Base-by-base conservation (phyloP, 2,888 invertebrate species). In the Dicranocentrus wangi region DNA sequence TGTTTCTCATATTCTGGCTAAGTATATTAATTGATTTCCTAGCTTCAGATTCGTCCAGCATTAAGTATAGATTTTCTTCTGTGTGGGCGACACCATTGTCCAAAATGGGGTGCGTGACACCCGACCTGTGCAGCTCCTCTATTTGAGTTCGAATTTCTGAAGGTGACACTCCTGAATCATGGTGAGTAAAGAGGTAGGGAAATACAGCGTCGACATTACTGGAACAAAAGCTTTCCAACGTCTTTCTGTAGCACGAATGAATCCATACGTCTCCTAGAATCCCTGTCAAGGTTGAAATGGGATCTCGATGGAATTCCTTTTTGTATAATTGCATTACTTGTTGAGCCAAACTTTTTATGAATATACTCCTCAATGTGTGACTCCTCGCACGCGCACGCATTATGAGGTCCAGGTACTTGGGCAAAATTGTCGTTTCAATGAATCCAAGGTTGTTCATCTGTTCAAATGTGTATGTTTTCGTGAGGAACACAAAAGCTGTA, bases 1-100 rank as follows among this genome's bases (percentile, higher is more conserved):
- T 27, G n/a, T 81, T 76, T 42, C 76, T 47, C 15, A 15, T 3
- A 63, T 21, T 21, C 3, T 2, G 15, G 17, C 23, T 27, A 13
- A n/a, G n/a, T n/a, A 15, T 27, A 5, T 25, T 27, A 19, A 8
- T 19, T 39, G 32, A n/a, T 25, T 51, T 28, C 21, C 5, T 0
- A 19, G 15, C 10, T 3, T 70, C 61, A 1, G 15, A 8, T 25
- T 53, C 43, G 10, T 23, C 43, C 19, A 60, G 65, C 1, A 81
- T 60, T 28, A 83, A 23, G 17, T 83, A 83, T 23, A 72, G 53
- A 21, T 69, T 23, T 47, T 83, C 83, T 55, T 83, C 83, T n/a
- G 60, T 61, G 23, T 83, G 83, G 1, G 75, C 58, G 1, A 70
- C 76, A 15, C 79, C 82, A 17, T 23, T 39, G 15, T 83, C 69